Conservation (phyloP, 2,113 vertebrate species). For the Macroglossus sobrinus region DNA sequence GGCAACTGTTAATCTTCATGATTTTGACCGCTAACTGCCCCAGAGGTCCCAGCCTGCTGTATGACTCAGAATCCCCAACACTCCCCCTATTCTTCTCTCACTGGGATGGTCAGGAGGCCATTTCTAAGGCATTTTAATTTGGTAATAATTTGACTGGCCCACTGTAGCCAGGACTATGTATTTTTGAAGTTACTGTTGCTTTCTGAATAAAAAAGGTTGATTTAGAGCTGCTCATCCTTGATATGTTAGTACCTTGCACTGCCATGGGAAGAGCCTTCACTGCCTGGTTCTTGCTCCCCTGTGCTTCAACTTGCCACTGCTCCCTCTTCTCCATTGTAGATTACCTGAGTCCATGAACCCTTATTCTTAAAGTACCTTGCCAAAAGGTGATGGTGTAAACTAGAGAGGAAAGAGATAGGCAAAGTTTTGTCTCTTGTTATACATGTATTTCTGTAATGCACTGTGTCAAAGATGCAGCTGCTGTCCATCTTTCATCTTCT, state of each 20-base stretch:
- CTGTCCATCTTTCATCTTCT: neutral
- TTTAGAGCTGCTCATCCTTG: neutral
- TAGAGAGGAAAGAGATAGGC: neutral
- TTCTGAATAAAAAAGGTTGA: neutral
- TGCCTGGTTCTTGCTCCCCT: neutral
- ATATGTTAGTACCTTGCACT: neutral
- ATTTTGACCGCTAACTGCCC: conserved; percentile 73
- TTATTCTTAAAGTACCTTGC: neutral
- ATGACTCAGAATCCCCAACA: conserved; percentile 64
- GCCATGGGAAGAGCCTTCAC: neutral
- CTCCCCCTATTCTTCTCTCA: conserved; percentile 73
- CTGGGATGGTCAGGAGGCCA: conserved; percentile 67
- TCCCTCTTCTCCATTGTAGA: neutral
- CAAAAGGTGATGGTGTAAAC: neutral
- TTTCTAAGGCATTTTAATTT: conserved; percentile 81
- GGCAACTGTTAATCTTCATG: conserved; percentile 67
- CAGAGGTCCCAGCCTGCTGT: conserved; percentile 66
- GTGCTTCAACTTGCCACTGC: neutral
- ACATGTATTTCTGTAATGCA: neutral
- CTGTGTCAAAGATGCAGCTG: neutral
- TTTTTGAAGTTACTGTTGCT: neutral
- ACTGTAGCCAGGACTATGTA: neutral
- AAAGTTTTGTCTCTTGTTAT: neutral
- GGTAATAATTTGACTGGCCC: conserved; percentile 69
- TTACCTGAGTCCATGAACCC: neutral